phyloP scores from a whole-genome alignment of 2,113 vertebrate genomes.

The Elachura formosa region DNA sequence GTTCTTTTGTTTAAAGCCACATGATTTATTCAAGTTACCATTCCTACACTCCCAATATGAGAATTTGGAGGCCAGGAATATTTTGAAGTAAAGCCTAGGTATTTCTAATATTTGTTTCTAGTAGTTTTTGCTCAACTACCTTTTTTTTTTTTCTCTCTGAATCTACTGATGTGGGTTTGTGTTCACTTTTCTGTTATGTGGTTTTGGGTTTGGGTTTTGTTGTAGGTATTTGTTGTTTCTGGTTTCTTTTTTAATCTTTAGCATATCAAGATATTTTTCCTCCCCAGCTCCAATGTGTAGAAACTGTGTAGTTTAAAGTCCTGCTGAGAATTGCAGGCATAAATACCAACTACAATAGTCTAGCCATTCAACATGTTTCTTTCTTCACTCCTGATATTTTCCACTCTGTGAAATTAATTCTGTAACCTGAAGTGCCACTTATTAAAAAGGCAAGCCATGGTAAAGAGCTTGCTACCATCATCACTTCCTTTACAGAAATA shows the following conservation, averaged over 20 bases:
- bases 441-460: constrained; percentile 36
- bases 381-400: constrained; percentile 43
- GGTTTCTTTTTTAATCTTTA: neutral
- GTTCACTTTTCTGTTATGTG: neutral
- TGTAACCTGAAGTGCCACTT: constrained; percentile 50
- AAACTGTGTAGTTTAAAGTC: neutral
- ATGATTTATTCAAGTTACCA: neutral
- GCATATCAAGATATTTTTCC: neutral
- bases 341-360: constrained; percentile 37
- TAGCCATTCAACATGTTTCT: constrained; percentile 44
- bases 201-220: neutral
- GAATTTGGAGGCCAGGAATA: neutral
- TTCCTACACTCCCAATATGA: neutral
- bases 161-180: neutral
- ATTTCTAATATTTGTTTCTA: neutral
- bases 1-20: neutral
- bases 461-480: constrained; percentile 25
- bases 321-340: neutral
- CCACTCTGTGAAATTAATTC: constrained; percentile 46
- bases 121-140: neutral
- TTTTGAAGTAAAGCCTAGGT: neutral
- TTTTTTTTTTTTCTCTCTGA: neutral
- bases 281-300: neutral
- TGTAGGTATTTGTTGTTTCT: neutral
- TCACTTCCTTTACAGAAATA: constrained; percentile 13